A percentile compares a stretch with the other conserved stretches of the same genome.
phyloP scores from a whole-genome alignment of 2,113 vertebrate species.

The Hippocampus zosterae region DNA sequence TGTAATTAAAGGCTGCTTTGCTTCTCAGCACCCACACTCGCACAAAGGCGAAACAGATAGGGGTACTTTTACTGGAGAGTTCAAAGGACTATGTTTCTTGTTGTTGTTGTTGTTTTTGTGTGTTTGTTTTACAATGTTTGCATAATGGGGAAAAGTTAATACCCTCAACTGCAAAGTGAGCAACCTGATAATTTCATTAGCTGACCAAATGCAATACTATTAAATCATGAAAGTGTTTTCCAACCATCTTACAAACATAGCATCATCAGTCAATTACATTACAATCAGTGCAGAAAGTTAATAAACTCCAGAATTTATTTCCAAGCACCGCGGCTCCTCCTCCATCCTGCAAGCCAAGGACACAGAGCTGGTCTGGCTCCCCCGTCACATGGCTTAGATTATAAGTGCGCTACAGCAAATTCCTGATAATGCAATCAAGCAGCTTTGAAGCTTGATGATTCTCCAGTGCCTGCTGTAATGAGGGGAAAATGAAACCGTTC shows the following conservation, averaged over 20 bases:
- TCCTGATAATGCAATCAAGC: constrained; percentile 65
- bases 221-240: not conserved
- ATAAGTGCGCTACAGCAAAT: constrained; percentile 45
- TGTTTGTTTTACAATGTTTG: not conserved
- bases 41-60: not conserved
- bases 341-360: constrained; percentile 9
- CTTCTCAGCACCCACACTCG: not conserved
- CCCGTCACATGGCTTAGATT: constrained; percentile 49
- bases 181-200: not conserved
- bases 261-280: not conserved
- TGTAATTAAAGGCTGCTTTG: not conserved
- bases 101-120: not conserved
- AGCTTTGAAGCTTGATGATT: constrained; percentile 62
- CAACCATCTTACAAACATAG: not conserved
- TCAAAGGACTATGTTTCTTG: not conserved
- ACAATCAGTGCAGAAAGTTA: not conserved
- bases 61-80: not conserved
- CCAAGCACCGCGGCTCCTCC: constrained; percentile 1
- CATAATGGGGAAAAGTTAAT: not conserved
- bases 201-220: not conserved
- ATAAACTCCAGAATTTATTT: not conserved
- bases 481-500: constrained; percentile 62
- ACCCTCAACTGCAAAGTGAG: not conserved
- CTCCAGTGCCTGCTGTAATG: constrained; percentile 61
- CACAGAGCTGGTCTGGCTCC: constrained; percentile 26